Evolutionary conservation across 2,888 invertebrate species (phyloP).

Genomic region (Eupithecia dodoneata): DNA sequence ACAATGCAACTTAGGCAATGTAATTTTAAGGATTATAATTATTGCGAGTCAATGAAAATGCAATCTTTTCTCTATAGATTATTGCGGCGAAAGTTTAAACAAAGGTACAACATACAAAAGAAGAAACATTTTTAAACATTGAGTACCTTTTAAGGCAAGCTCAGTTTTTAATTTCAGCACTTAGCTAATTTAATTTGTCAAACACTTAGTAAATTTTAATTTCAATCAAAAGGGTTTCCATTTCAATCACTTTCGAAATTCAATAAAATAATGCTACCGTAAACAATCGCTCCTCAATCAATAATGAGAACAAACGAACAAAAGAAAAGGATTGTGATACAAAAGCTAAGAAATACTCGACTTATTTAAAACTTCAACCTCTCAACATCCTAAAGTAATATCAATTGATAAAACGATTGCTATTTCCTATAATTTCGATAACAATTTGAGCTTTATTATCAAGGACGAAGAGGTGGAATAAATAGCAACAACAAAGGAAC

Average conservation of each 20-base stretch:
- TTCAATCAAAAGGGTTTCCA: constrained; percentile 12
- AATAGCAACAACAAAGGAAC: constrained; percentile 49
- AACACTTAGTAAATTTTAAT: constrained; percentile 14
- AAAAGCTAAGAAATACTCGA: not conserved
- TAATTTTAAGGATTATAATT: not conserved
- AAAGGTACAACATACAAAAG: not conserved
- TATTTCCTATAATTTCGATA: constrained; percentile 3
- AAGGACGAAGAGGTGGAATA: not conserved
- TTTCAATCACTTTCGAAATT: constrained; percentile 19
- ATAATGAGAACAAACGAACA: constrained; percentile 45
- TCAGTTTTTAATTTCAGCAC: constrained; percentile 1
- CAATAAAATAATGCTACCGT: constrained; percentile 21
- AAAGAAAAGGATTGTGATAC: constrained; percentile 32
- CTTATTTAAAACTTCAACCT: not conserved
- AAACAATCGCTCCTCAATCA: constrained; percentile 48
- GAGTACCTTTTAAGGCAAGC: not conserved
- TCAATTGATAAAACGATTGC: not conserved
- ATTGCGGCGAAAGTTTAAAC: not conserved
- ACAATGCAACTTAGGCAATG: not conserved
- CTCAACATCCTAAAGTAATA: not conserved
- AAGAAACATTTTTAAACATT: not conserved
- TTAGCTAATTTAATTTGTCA: not conserved
- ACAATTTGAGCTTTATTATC: constrained; percentile 5
- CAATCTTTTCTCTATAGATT: not conserved
- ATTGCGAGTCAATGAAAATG: not conserved